Percentiles rank a stretch among this genome's conserved stretches.
Conservation (phyloP, 2,888 invertebrate genomes). For the Hirtodrosophila confusa region DNA sequence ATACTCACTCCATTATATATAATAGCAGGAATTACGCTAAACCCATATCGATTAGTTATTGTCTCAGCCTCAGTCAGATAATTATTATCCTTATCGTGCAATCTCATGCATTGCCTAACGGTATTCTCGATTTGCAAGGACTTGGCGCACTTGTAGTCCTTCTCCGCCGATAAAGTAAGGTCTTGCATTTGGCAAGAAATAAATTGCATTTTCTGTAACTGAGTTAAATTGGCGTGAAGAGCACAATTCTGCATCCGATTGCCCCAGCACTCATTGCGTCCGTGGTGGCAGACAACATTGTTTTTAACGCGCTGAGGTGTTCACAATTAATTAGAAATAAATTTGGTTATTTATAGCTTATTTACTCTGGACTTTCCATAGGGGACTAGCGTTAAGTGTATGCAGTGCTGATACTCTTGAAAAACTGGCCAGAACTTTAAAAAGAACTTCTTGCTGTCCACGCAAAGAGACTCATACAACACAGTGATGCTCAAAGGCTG, state of each 20-base stretch:
- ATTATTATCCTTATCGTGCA: conserved; percentile 78
- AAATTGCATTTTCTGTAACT: conserved; percentile 83
- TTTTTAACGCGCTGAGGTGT: conserved; percentile 67
- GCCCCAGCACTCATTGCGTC: conserved; percentile 86
- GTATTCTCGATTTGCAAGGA: conserved; percentile 55
- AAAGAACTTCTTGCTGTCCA: conserved; percentile 84
- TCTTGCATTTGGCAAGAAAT: conserved; percentile 85
- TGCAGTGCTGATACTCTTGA: conserved; percentile 84
- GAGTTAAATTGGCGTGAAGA: conserved; percentile 82
- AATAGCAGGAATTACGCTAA: conserved; percentile 85
- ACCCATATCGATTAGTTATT: conserved; percentile 80
- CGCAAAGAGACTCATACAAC: conserved; percentile 87
- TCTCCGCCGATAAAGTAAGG: not conserved
- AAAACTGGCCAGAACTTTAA: conserved; percentile 84
- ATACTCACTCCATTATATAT: conserved; percentile 84
- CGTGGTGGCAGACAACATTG: conserved; percentile 87
- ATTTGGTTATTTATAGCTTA: conserved; percentile 10
- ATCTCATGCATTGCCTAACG: conserved; percentile 80
- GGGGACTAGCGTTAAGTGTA: conserved; percentile 85
- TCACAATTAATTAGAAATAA: not conserved
- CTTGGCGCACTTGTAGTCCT: conserved; percentile 69
- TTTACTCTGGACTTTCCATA: conserved; percentile 87
- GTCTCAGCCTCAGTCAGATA: conserved; percentile 84
- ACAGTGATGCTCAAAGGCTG: conserved; percentile 84
- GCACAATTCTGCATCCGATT: conserved; percentile 87